Evolutionary conservation across 2,888 invertebrate genomes (phyloP).

Genomic region (Melinaea marsaeus): DNA sequence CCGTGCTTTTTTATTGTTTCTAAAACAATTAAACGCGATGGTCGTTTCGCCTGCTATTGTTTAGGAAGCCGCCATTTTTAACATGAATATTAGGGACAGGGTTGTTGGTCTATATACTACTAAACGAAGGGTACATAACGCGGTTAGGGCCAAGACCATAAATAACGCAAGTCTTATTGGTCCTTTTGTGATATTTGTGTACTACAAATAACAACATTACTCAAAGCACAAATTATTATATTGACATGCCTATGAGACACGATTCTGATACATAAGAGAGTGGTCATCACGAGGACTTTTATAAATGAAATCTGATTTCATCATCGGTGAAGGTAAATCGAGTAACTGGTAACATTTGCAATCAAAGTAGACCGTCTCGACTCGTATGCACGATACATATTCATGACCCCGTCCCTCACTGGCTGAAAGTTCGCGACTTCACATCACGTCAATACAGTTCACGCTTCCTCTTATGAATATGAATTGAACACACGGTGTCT

Average conservation of each 20-base stretch:
- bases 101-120: constrained; percentile 24
- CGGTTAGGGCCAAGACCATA: constrained; percentile 16
- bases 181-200: not conserved
- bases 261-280: no score
- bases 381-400: constrained; percentile 17
- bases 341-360: constrained; percentile 14
- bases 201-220: no score
- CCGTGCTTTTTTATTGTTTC: constrained; percentile 66
- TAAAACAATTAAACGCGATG: constrained; percentile 68
- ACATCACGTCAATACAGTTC: constrained; percentile 15
- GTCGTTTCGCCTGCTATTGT: constrained; percentile 62
- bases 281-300: no score
- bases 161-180: constrained; percentile 11
- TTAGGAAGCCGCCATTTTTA: constrained; percentile 67
- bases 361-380: constrained; percentile 10
- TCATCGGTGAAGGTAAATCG: no score
- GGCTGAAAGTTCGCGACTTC: constrained; percentile 13
- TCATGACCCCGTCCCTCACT: constrained; percentile 16
- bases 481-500: not conserved
- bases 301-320: not conserved
- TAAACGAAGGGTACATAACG: constrained; percentile 18
- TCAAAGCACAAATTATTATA: no score
- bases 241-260: no score
- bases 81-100: constrained; percentile 64
- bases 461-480: constrained; percentile 10